phyloP scores from a whole-genome alignment of 2,113 vertebrate species.

The Emydocephalus ijimae region DNA sequence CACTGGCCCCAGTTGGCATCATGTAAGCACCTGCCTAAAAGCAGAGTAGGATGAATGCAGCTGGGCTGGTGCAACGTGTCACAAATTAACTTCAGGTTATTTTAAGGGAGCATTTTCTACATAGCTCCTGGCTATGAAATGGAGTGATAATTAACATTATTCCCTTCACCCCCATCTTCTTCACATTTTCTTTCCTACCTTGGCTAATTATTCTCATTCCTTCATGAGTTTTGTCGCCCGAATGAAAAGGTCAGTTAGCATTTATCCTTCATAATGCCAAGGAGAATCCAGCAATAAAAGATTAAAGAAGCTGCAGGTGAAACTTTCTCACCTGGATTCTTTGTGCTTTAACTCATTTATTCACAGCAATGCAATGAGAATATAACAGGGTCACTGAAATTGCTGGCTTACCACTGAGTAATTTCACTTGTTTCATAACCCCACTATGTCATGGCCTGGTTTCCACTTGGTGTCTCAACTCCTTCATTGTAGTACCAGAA shows the following conservation, averaged over 20 bases:
- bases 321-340: not conserved
- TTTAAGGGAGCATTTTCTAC: not conserved
- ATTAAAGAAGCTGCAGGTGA: not conserved
- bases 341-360: not conserved
- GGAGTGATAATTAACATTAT: conserved; percentile 6
- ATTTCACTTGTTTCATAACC: not conserved
- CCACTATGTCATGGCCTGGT: not conserved
- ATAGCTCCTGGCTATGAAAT: conserved; percentile 8
- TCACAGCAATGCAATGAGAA: not conserved
- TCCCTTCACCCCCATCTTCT: not conserved
- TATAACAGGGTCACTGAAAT: not conserved
- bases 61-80: conserved; percentile 21
- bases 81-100: conserved; percentile 28
- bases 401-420: not conserved
- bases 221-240: not conserved
- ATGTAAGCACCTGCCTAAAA: not conserved
- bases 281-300: not conserved
- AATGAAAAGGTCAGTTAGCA: not conserved
- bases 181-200: not conserved
- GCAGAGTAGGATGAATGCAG: not conserved
- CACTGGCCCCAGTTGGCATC: conserved; percentile 8
- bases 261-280: not conserved
- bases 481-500: not conserved
- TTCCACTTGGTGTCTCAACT: not conserved
- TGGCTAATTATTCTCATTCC: conserved; percentile 1